phyloP scores from a whole-genome alignment of 2,888 invertebrate species.

The Ditula angustiorana region DNA sequence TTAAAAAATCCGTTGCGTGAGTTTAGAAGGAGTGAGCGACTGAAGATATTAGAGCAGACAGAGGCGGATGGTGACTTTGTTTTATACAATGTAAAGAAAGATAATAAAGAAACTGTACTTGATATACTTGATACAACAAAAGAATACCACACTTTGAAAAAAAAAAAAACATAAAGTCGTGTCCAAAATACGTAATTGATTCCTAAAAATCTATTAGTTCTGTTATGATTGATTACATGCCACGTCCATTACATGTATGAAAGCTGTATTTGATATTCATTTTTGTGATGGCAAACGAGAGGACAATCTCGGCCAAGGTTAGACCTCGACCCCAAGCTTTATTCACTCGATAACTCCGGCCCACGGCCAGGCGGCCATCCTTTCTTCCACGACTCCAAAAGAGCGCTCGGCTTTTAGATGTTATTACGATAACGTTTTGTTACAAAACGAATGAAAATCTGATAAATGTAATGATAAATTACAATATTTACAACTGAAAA shows the following conservation, averaged over 20 bases:
- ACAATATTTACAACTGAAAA: too few relatives aligned
- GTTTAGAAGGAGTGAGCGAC: too few relatives aligned
- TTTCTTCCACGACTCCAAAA: slow-evolving; percentile 46
- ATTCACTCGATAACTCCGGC: slow-evolving; percentile 62
- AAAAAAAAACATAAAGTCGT: too few relatives aligned
- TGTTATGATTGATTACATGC: neutral
- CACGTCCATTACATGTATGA: neutral
- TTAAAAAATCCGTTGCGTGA: too few relatives aligned
- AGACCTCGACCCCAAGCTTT: slow-evolving; percentile 71
- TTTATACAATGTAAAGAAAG: too few relatives aligned
- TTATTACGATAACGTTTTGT: slow-evolving; percentile 28
- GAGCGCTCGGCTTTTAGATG: slow-evolving; percentile 28
- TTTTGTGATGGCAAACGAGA: slow-evolving; percentile 17
- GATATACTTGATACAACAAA: too few relatives aligned
- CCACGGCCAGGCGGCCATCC: slow-evolving; percentile 49
- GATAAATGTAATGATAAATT: neutral
- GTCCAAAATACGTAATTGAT: neutral
- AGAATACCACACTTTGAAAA: too few relatives aligned
- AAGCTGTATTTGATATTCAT: slow-evolving; percentile 25
- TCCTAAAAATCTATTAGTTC: neutral
- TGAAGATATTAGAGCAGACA: too few relatives aligned
- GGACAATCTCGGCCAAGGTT: slow-evolving; percentile 73
- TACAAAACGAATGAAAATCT: slow-evolving; percentile 2
- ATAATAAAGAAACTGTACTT: too few relatives aligned
- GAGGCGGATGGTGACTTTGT: too few relatives aligned